Evolutionary conservation across 2,888 invertebrate genomes (phyloP), one percentile per base, ranked within the genome.

Genomic region (Hanleya hanleyi): DNA sequence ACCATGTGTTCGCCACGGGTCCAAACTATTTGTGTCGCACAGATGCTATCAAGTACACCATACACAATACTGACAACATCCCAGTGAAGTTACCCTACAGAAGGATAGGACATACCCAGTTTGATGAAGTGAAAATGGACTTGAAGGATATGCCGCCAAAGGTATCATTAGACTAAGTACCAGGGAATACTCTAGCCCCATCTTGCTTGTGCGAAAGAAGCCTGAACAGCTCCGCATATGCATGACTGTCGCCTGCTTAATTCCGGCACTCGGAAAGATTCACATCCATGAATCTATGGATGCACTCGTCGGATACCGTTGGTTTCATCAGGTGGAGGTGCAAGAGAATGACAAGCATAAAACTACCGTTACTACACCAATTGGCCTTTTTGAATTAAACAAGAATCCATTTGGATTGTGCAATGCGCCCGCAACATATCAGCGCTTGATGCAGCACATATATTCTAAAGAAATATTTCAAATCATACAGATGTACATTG

Each of bases 131-230:
- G 6, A 70, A 67, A 29, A 36, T 64, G 26, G 76, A 78, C 51
- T 41, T 78, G 22, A 37, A 77, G 36, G 61, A 71, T 49, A 49
- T 76, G 47, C 15, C 73, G 6, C 29, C 66, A 9, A 74, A 61
- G 74, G 74, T 7, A 73, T 78, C 26, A 81, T 81, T 33, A 49
- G 73, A 18, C 67, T 68, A 29, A 76, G 76, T 36, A 38, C 4
- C 3, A 74, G 74, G 50, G 75, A 76, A 12, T 81, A 77, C 38
- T 72, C 81, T 18, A 66, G 73, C 22, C 71, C 78, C 26, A 57
- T 79, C n/a, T 75, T 81, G 12, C 61, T 79, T 12, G 76, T 78
- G 1, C 47, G 75, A 22, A 80, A 80, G 64, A 75, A 73, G 22
- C 68, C 71, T 35, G 67, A 57, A 1, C 37, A 38, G n/a, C 36